These are phyloP conservation scores for Pheosia gnoma DNA, from an alignment of 2,888 invertebrate species.

Conservation along the genomic window DNA sequence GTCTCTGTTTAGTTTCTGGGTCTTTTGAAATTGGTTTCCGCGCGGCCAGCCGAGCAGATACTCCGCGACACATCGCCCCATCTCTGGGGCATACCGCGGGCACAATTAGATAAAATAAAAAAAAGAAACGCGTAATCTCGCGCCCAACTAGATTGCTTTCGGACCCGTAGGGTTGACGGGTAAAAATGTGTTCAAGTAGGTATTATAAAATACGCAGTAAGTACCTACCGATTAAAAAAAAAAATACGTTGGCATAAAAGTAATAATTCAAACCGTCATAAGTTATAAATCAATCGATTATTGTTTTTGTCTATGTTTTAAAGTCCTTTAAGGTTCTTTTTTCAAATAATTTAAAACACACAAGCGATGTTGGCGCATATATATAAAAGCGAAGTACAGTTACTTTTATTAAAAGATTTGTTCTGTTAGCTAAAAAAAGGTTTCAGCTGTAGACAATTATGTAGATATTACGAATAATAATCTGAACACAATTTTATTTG, in stretches of 20 bases:
- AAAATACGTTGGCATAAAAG: not conserved
- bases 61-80: slow-evolving; percentile 72
- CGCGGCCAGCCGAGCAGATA: slow-evolving; percentile 59
- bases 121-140: slow-evolving; percentile 61
- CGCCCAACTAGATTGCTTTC: slow-evolving; percentile 60
- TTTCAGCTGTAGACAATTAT: too few relatives aligned
- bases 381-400: too few relatives aligned
- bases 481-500: not conserved
- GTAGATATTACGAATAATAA: not conserved
- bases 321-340: too few relatives aligned
- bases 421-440: too few relatives aligned
- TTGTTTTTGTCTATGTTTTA: too few relatives aligned
- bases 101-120: slow-evolving; percentile 76
- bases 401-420: too few relatives aligned
- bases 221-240: not conserved
- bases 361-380: too few relatives aligned
- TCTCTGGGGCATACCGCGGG: slow-evolving; percentile 72
- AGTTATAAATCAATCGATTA: too few relatives aligned
- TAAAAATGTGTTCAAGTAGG: slow-evolving; percentile 31
- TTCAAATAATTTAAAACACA: too few relatives aligned
- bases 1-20: slow-evolving; percentile 66
- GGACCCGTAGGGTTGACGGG: slow-evolving; percentile 42
- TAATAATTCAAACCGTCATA: not conserved
- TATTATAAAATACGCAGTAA: slow-evolving; percentile 30
- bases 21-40: slow-evolving; percentile 76